Percentiles rank a stretch among this genome's conserved stretches.
These are phyloP conservation scores for Odontophorus gujanensis DNA, from an alignment of 2,113 vertebrate species.

Conservation along the genomic window DNA sequence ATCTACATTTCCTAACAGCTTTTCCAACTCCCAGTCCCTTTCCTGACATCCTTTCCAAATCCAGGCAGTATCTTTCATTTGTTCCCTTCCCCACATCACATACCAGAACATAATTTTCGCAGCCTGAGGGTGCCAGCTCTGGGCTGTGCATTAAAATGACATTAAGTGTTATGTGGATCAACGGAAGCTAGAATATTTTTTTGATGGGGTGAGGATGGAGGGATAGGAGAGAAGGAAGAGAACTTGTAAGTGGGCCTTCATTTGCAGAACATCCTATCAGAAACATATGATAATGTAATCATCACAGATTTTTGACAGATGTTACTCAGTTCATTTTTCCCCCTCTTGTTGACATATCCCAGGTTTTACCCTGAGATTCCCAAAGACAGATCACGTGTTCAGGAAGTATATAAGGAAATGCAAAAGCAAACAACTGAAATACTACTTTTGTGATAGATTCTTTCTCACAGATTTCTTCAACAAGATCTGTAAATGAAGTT, in stretches of 20 bases:
- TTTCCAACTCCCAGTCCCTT: slow-evolving; percentile 59
- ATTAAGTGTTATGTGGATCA: slow-evolving; percentile 35
- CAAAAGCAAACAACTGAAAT: slow-evolving; percentile 48
- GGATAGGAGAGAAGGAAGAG: slow-evolving; percentile 18
- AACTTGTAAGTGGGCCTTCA: neutral
- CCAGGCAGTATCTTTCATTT: slow-evolving; percentile 57
- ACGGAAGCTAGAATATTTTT: slow-evolving; percentile 60
- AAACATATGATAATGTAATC: slow-evolving; percentile 73
- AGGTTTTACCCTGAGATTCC: slow-evolving; percentile 51
- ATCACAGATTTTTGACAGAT: slow-evolving; percentile 64
- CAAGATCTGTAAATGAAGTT: slow-evolving; percentile 42
- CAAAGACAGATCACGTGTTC: slow-evolving; percentile 39
- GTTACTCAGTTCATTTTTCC: slow-evolving; percentile 61
- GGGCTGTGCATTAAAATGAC: slow-evolving; percentile 61
- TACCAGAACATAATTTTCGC: slow-evolving; percentile 63
- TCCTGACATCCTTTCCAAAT: slow-evolving; percentile 63
- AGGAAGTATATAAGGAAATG: slow-evolving; percentile 45
- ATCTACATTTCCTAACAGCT: slow-evolving; percentile 67
- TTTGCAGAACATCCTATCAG: slow-evolving; percentile 33
- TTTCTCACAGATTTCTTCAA: slow-evolving; percentile 4
- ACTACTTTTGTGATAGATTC: neutral
- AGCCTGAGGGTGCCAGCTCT: slow-evolving; percentile 56
- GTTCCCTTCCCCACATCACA: slow-evolving; percentile 55
- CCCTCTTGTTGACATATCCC: slow-evolving; percentile 61
- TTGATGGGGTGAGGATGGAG: slow-evolving; percentile 51